Evolutionary conservation across 2,113 vertebrate species (phyloP).

Genomic region (Pelmatolapia mariae): DNA sequence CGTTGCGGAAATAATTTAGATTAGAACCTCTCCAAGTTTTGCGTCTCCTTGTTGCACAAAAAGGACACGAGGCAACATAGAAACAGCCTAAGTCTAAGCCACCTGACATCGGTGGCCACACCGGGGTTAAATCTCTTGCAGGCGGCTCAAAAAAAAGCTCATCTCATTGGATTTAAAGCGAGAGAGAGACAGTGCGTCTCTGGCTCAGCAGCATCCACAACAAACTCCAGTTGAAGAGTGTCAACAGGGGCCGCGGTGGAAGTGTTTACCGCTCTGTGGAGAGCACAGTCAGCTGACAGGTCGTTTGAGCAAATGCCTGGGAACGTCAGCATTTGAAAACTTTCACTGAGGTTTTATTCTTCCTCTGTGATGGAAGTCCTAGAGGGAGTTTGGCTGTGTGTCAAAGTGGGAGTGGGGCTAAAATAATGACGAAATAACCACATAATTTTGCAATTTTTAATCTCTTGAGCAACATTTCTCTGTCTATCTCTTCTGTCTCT

Average conservation of each 20-base stretch:
- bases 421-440: conserved; percentile 7
- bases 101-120: conserved; percentile 8
- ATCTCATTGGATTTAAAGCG: conserved; percentile 53
- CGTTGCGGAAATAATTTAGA: not conserved
- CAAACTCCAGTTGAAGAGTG: not conserved
- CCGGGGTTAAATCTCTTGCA: conserved; percentile 41
- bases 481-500: not conserved
- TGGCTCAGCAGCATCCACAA: not conserved
- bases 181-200: not conserved
- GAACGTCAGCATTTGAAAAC: conserved; percentile 4
- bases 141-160: conserved; percentile 49
- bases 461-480: not conserved
- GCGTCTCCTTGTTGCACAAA: not conserved
- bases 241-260: not conserved
- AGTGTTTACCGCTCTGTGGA: not conserved
- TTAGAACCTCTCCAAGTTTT: not conserved
- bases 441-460: not conserved
- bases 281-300: conserved; percentile 42
- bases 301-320: not conserved
- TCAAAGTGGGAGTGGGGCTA: not conserved
- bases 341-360: not conserved
- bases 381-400: not conserved
- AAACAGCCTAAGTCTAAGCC: not conserved
- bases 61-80: not conserved
- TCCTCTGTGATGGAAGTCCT: not conserved